Conservation (phyloP, 2,113 vertebrate species). For the Garra rufa region DNA sequence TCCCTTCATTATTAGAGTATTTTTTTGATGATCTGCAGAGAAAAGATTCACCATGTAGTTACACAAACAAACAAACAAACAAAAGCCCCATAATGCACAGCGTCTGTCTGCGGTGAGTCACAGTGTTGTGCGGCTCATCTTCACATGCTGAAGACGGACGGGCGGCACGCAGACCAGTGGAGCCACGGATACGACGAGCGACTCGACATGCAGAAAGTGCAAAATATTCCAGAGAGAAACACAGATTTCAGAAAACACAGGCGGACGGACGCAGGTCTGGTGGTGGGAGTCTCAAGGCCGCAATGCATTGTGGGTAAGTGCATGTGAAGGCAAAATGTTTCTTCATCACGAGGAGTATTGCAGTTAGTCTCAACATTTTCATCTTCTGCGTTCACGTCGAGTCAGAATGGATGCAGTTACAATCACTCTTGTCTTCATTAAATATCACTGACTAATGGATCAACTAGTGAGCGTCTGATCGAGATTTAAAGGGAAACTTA, state of each 20-base stretch:
- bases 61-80: constrained; percentile 56
- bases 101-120: constrained; percentile 59
- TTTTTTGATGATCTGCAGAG: constrained; percentile 23
- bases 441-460: background rate
- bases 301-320: constrained; percentile 28
- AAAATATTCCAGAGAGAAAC: constrained; percentile 66
- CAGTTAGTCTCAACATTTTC: background rate
- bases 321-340: background rate
- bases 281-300: constrained; percentile 7
- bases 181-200: background rate
- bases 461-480: no score
- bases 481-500: no score
- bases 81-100: constrained; percentile 36
- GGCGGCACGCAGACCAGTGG: background rate
- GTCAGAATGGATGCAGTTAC: background rate
- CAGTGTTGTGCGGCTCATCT: constrained; percentile 69
- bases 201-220: constrained; percentile 56
- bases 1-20: background rate
- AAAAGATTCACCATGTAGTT: background rate
- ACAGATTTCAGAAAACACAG: constrained; percentile 53
- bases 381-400: background rate
- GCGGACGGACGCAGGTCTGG: background rate
- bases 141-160: constrained; percentile 67
- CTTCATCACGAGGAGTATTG: background rate
- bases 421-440: no score